Evolutionary conservation across 2,888 invertebrate species (phyloP).

Genomic region (Halocaridina rubra): DNA sequence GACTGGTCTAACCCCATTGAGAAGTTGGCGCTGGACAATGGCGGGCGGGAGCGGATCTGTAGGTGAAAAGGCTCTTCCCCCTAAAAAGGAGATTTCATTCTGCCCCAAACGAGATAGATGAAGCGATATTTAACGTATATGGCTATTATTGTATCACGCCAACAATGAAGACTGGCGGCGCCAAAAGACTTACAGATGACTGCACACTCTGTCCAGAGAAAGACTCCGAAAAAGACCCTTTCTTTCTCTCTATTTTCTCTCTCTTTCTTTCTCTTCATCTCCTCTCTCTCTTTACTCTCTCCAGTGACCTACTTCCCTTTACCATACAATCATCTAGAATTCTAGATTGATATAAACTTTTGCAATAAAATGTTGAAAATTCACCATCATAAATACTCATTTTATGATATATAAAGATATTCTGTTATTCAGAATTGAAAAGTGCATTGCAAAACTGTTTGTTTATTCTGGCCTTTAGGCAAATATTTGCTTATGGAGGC

Average conservation of each 20-base stretch:
- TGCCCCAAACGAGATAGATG: conserved; percentile 28
- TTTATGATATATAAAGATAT: too few relatives aligned
- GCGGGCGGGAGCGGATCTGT: background rate
- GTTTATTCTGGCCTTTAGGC: too few relatives aligned
- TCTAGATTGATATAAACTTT: too few relatives aligned
- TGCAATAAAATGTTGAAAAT: too few relatives aligned
- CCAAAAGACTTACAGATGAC: conserved; percentile 48
- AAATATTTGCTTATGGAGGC: too few relatives aligned
- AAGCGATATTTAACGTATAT: conserved; percentile 53
- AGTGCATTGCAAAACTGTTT: too few relatives aligned
- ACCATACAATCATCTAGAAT: too few relatives aligned
- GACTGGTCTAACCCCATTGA: background rate
- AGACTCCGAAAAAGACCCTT: background rate
- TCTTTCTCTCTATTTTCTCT: background rate
- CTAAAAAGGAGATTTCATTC: background rate
- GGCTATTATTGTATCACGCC: conserved; percentile 51
- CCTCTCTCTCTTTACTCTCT: background rate
- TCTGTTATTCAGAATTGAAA: too few relatives aligned
- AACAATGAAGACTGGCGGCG: background rate
- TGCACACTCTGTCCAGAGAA: conserved; percentile 4
- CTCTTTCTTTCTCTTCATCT: background rate
- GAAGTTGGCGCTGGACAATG: background rate
- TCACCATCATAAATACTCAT: too few relatives aligned
- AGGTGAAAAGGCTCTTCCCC: background rate
- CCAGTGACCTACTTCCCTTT: background rate